Evolutionary conservation across 2,113 vertebrate species (phyloP).

Genomic region (Protobothrops flavoviridis): DNA sequence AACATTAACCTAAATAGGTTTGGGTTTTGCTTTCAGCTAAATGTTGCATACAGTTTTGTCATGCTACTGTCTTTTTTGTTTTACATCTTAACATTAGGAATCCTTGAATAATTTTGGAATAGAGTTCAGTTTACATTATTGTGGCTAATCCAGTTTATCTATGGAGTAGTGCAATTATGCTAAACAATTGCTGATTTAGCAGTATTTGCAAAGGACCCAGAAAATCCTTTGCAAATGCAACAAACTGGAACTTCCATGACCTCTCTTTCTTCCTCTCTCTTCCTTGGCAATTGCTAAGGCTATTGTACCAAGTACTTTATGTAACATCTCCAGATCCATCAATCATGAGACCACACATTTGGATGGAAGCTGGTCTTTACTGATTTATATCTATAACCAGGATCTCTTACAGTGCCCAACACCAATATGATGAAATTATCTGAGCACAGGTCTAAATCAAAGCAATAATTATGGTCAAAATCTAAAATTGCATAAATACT

Average conservation of each 20-base stretch:
- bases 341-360: too few species aligned
- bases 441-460: neutral
- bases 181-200: neutral
- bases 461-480: neutral
- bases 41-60: neutral
- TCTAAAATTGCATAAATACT: neutral
- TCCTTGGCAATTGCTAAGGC: neutral
- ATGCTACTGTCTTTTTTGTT: neutral
- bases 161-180: neutral
- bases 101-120: neutral
- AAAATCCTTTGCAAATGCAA: neutral
- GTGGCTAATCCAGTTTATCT: fast-evolving
- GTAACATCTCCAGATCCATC: neutral
- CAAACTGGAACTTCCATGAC: neutral
- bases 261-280: neutral
- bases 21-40: neutral
- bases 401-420: neutral
- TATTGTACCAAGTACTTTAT: neutral
- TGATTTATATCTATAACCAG: neutral
- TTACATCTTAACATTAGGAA: neutral
- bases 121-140: slow-evolving; percentile 3
- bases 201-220: neutral
- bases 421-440: neutral
- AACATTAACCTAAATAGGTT: neutral
- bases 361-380: neutral